A percentile compares a stretch with the other conserved stretches of the same genome.
Evolutionary conservation across 2,888 invertebrate genomes (phyloP).

Genomic region (Hermodice carunculata): DNA sequence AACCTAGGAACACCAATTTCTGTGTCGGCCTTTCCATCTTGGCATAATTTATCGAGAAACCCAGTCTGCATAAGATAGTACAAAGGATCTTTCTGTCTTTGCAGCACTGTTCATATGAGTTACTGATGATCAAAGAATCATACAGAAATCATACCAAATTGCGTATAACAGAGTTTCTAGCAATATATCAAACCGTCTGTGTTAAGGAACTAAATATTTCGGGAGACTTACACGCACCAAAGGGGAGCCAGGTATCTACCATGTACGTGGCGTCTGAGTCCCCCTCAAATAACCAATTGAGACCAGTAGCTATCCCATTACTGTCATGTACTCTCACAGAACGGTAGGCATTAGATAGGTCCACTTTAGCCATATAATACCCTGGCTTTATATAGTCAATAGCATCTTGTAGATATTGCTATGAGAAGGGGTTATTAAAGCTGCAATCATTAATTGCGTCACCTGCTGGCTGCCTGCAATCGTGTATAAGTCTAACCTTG

Average conservation of each 20-base stretch:
- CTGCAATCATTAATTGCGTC: neutral
- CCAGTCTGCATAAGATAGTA: neutral
- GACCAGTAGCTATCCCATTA: neutral
- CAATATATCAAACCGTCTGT: slow-evolving; percentile 2
- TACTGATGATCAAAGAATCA: slow-evolving; percentile 4
- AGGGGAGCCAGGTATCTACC: neutral
- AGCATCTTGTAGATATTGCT: slow-evolving; percentile 4
- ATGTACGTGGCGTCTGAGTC: neutral
- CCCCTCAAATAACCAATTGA: slow-evolving; percentile 4
- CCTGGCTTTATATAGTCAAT: neutral
- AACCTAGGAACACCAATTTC: slow-evolving; percentile 2
- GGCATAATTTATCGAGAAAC: slow-evolving; percentile 5
- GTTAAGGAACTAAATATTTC: slow-evolving; percentile 12
- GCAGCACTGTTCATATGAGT: neutral
- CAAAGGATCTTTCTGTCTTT: neutral
- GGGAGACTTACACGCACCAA: slow-evolving; percentile 6
- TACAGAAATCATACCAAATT: neutral
- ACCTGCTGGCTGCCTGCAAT: slow-evolving; percentile 1
- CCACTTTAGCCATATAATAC: slow-evolving; percentile 8
- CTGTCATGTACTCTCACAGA: neutral
- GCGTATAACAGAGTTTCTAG: neutral
- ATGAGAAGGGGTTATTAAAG: neutral
- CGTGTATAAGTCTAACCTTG: slow-evolving; percentile 5
- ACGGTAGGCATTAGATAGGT: slow-evolving; percentile 1
- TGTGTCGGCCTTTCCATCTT: slow-evolving; percentile 4